Conservation (phyloP, 2,888 invertebrate genomes). For the Perithous albicinctus region DNA sequence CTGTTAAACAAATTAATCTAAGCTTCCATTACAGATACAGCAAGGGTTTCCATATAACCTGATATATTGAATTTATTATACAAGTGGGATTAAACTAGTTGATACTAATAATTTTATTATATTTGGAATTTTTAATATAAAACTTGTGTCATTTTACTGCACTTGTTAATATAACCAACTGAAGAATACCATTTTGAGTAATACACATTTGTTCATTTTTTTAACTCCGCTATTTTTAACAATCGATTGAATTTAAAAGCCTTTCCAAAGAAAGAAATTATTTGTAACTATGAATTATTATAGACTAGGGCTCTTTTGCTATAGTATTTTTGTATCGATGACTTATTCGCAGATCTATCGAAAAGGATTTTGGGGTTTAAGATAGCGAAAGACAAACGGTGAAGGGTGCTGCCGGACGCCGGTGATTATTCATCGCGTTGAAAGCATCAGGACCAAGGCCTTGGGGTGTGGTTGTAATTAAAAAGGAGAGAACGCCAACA, state of each 20-base stretch:
- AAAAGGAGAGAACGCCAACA: constrained; percentile 40
- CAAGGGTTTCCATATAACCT: too few species aligned
- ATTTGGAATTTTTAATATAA: too few species aligned
- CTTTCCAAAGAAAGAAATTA: too few species aligned
- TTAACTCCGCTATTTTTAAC: too few species aligned
- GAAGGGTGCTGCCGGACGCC: constrained; percentile 31
- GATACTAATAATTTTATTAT: too few species aligned
- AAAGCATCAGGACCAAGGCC: constrained; percentile 31
- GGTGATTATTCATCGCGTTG: constrained; percentile 56
- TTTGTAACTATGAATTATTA: background rate
- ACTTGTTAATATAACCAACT: too few species aligned
- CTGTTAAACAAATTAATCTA: background rate
- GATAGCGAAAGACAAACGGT: constrained; percentile 70
- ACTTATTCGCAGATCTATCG: background rate
- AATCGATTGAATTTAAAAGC: background rate
- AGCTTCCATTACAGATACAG: too few species aligned
- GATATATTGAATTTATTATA: too few species aligned
- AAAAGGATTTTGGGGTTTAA: constrained; percentile 27
- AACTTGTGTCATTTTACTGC: too few species aligned
- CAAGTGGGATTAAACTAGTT: too few species aligned
- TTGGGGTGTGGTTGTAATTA: constrained; percentile 57
- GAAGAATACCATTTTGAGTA: too few species aligned
- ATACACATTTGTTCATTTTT: too few species aligned
- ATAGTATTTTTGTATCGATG: background rate
- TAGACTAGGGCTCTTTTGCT: background rate